phyloP scores from a whole-genome alignment of 2,888 invertebrate species.

The Pseudococcus longispinus region DNA sequence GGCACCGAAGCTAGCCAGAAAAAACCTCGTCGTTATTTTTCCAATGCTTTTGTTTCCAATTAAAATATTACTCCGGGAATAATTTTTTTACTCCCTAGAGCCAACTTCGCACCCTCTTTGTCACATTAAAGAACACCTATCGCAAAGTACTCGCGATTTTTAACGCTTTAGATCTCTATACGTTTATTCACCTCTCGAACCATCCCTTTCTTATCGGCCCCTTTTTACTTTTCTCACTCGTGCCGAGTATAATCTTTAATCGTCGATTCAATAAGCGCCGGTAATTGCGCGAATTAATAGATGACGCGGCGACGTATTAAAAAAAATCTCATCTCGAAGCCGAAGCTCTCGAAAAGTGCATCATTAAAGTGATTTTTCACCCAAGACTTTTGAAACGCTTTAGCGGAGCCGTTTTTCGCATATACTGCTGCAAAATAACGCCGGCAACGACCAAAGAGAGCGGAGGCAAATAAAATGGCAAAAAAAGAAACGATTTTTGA shows the following conservation, averaged over 20 bases:
- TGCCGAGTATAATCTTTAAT: background rate
- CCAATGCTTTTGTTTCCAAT: constrained; percentile 9
- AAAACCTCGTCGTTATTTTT: background rate
- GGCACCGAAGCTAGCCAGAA: background rate
- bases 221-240: background rate
- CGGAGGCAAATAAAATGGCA: background rate
- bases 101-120: background rate
- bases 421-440: too few relatives aligned
- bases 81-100: background rate
- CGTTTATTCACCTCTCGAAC: background rate
- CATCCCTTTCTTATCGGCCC: background rate
- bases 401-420: too few relatives aligned
- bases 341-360: background rate
- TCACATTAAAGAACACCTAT: background rate
- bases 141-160: background rate
- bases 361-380: constrained; percentile 19
- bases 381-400: background rate
- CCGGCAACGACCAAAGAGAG: background rate
- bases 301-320: background rate
- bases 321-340: background rate
- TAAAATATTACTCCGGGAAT: constrained; percentile 20
- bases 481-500: background rate
- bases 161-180: background rate
- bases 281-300: constrained; percentile 15
- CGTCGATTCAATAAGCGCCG: background rate